A percentile compares a stretch with the other conserved stretches of the same genome.
Conservation (phyloP, 2,797 vertebrate species). For the Pangasius djambal region DNA sequence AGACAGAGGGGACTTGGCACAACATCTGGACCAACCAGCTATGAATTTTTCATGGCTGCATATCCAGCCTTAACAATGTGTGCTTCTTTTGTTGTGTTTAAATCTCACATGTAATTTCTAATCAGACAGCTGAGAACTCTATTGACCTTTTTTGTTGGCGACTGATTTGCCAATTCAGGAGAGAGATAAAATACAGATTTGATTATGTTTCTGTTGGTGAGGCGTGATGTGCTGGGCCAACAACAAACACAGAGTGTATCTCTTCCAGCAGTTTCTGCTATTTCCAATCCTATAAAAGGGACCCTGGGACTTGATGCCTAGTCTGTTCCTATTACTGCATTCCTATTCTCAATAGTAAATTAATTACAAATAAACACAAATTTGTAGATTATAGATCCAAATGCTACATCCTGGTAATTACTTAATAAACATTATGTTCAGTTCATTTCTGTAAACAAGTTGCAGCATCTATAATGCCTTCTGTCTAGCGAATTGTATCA, state of each 20-base stretch:
- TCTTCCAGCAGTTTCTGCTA: constrained; percentile 9
- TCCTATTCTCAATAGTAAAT: constrained; percentile 23
- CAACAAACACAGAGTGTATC: constrained; percentile 16
- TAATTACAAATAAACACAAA: neutral
- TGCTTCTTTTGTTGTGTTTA: constrained; percentile 26
- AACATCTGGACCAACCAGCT: constrained; percentile 12
- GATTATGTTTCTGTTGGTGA: constrained; percentile 30
- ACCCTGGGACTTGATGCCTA: neutral
- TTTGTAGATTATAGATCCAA: constrained; percentile 2
- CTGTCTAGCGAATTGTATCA: neutral
- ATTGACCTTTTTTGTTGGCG: constrained; percentile 28
- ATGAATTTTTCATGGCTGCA: constrained; percentile 49
- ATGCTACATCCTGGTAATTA: neutral
- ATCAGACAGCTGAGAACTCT: constrained; percentile 35
- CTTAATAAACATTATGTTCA: neutral
- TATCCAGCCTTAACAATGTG: constrained; percentile 20
- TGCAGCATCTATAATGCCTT: neutral
- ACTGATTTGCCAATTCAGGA: constrained; percentile 46
- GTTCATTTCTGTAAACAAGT: constrained; percentile 1
- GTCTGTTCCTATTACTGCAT: neutral
- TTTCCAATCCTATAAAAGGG: constrained; percentile 39
- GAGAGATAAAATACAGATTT: constrained; percentile 30
- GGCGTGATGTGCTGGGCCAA: constrained; percentile 24
- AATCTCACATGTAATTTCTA: constrained; percentile 46
- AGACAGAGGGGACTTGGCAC: neutral